Conservation (phyloP, 2,113 vertebrate genomes). For the Pelecanus crispus region DNA sequence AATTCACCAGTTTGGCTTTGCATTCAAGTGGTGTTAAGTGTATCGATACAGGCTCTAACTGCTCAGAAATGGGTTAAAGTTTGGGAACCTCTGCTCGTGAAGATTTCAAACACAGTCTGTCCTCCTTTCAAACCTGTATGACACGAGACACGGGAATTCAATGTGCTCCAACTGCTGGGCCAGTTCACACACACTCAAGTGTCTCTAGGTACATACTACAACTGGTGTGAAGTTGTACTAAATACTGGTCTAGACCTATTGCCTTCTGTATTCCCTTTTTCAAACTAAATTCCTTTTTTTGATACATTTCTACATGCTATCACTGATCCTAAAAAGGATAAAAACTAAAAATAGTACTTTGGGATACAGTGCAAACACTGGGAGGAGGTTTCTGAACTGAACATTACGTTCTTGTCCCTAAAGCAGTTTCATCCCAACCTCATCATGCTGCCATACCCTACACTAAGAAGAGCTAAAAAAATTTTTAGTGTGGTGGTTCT, state of each 20-base stretch:
- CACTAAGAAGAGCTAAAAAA: neutral
- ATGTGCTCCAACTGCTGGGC: neutral
- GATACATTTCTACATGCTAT: neutral
- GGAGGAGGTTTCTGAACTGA: neutral
- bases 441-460: neutral
- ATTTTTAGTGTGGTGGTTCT: neutral
- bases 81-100: neutral
- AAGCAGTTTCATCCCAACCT: neutral
- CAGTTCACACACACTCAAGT: neutral
- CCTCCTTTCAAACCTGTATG: neutral
- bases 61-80: neutral
- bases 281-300: neutral
- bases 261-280: neutral
- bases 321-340: neutral
- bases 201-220: fast-evolving
- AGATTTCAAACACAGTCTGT: neutral
- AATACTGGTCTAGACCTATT: neutral
- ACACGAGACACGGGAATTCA: neutral
- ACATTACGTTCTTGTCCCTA: neutral
- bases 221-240: neutral
- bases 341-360: neutral
- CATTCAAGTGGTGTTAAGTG: neutral
- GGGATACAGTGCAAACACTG: neutral
- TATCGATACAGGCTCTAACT: neutral
- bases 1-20: neutral